Evolutionary conservation across 1,140 invertebrate genomes (phyloP).

Genomic region (Globodera rostochiensis): DNA sequence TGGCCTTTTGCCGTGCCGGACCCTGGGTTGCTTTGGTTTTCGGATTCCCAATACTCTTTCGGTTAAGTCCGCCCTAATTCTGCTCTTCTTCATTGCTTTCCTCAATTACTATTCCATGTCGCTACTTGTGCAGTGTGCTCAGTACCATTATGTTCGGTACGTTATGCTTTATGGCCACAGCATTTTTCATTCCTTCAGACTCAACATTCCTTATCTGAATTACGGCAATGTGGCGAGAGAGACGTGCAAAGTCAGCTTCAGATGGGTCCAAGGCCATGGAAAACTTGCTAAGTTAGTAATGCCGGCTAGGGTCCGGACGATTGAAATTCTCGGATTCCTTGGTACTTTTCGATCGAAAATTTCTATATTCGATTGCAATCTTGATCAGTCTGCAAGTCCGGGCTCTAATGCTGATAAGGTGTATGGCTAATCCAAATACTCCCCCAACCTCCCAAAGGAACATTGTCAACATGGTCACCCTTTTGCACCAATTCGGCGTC

Average conservation of each 20-base stretch:
- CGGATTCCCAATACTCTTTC: not conserved
- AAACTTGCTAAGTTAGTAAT: conserved; percentile 24
- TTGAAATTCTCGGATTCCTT: not conserved
- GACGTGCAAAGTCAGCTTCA: conserved; percentile 52
- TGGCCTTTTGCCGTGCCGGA: conserved; percentile 61
- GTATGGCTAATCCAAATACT: too few relatives aligned
- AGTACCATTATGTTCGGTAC: conserved; percentile 52
- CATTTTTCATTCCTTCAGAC: too few relatives aligned
- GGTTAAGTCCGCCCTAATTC: conserved; percentile 39
- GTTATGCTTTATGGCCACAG: not conserved
- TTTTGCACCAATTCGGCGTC: conserved; percentile 56
- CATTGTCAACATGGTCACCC: conserved; percentile 39
- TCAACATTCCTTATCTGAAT: conserved; percentile 42
- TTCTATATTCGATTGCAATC: too few relatives aligned
- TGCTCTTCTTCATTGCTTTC: conserved; percentile 54
- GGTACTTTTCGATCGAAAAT: not conserved
- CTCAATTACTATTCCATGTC: conserved; percentile 57
- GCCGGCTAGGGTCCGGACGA: not conserved
- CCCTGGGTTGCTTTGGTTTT: conserved; percentile 34
- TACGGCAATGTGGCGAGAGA: conserved; percentile 57
- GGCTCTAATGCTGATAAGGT: too few relatives aligned
- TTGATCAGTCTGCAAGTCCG: not conserved
- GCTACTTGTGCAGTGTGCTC: conserved; percentile 57
- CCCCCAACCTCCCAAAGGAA: not conserved
- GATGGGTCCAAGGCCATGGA: conserved; percentile 34